A percentile compares a stretch with the other conserved stretches of the same genome.
These are phyloP conservation scores for Gastracanthus pulcherrimus DNA, from an alignment of 2,888 invertebrate genomes.

Conservation along the genomic window DNA sequence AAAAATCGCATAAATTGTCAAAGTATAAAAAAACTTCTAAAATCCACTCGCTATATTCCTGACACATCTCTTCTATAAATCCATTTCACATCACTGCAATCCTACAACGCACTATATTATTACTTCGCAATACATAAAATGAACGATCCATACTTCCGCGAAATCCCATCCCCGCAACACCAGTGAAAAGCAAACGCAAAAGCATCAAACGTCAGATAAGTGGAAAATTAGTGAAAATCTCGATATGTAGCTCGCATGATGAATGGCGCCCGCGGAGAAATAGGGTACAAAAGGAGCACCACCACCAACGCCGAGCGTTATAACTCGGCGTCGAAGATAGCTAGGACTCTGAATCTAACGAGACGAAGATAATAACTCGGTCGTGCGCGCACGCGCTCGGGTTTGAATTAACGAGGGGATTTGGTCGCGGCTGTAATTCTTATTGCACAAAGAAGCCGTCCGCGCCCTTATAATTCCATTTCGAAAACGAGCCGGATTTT, in stretches of 20 bases:
- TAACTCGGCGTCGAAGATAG: conserved; percentile 35
- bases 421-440: conserved; percentile 46
- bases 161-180: neutral
- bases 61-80: no score
- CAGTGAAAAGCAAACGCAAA: neutral
- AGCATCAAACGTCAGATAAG: conserved; percentile 42
- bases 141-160: neutral
- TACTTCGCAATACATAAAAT: no score
- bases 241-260: conserved; percentile 33
- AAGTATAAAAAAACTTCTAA: no score
- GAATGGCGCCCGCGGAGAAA: conserved; percentile 12
- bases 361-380: conserved; percentile 52
- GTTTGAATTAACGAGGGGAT: conserved; percentile 51
- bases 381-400: neutral
- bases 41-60: no score
- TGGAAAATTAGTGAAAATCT: conserved; percentile 47
- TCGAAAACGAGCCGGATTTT: neutral
- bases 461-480: conserved; percentile 34
- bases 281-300: neutral
- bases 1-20: no score
- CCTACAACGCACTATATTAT: no score
- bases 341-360: conserved; percentile 27
- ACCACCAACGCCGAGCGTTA: neutral
- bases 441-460: conserved; percentile 28
- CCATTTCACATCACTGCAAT: no score